Evolutionary conservation across 2,113 vertebrate species (phyloP), one percentile per base, ranked within the genome.

Genomic region (Coptodon rendalli): DNA sequence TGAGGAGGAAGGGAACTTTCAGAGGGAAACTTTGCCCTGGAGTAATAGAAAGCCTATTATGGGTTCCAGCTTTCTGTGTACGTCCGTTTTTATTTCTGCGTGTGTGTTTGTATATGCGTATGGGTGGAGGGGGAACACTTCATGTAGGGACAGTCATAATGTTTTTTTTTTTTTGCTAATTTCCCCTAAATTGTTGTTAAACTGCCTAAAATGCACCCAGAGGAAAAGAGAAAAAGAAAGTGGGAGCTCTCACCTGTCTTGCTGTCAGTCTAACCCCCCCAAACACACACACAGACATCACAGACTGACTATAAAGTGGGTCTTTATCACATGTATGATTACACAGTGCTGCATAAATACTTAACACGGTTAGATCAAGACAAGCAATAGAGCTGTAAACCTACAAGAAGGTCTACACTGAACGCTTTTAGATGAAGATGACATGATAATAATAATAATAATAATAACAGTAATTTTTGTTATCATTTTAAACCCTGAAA

Each of bases 1-100:
- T 93, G 87, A 92, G 54, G 68, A 88, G 90, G 81, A 89, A 89
- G n/a, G 79, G 78, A 68, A 38, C 56, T 71, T 87, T 93, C 76
- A 59, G 27, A 82, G 86, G 83, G 61, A 91, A 89, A 87, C 53
- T 57, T 82, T 91, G 56, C 87, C 57, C 50, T 78, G 56, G 85
- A 88, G 84, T 76, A 87, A 91, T 31, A 85, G 11, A 89, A 89
- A 83, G 81, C 80, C 40, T 81, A 76, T 86, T 87, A 92, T 81
- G 63, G 59, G 88, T 94, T 83, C 84, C 89, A 93, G 61, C 68
- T 78, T 53, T 88, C 19, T 52, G 29, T 68, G 56, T 82, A 52
- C 24, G 40, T 71, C n/a, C 57, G 4, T 86, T 7, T 81, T 12
- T 87, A 13, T 80, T 9, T 84, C 10, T 86, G 4, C 2, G 1